Percentiles rank a stretch among this genome's conserved stretches.
Evolutionary conservation across 2,888 invertebrate genomes (phyloP).

Genomic region (Molanna angustata): DNA sequence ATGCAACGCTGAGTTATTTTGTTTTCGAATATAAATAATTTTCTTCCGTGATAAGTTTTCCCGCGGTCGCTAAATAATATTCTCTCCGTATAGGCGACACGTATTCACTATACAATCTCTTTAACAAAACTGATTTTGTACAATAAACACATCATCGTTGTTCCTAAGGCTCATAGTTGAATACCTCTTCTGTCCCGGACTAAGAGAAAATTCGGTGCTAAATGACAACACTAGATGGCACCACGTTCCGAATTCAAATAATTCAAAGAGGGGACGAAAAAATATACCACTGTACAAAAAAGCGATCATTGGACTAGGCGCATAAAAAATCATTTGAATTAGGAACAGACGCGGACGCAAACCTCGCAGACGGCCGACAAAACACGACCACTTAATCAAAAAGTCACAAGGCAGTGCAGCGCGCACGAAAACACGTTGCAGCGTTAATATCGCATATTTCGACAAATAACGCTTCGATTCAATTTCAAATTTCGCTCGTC

Average conservation of each 20-base stretch:
- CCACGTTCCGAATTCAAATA: slow-evolving; percentile 16
- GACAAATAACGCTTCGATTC: too few relatives aligned
- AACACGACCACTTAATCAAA: too few relatives aligned
- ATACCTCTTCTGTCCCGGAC: too few relatives aligned
- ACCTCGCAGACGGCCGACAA: too few relatives aligned
- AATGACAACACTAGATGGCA: slow-evolving; percentile 19
- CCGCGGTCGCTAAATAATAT: slow-evolving; percentile 7
- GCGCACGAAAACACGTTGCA: too few relatives aligned
- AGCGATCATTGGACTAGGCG: background rate
- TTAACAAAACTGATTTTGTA: slow-evolving; percentile 53
- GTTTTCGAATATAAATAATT: too few relatives aligned
- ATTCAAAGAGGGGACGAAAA: background rate
- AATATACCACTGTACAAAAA: background rate
- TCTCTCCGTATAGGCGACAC: slow-evolving; percentile 38
- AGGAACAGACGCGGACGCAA: too few relatives aligned
- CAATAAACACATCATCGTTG: slow-evolving; percentile 38
- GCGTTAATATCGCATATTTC: too few relatives aligned
- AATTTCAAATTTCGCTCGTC: too few relatives aligned
- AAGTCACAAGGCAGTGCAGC: too few relatives aligned
- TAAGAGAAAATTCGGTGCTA: slow-evolving; percentile 8
- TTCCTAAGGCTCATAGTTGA: slow-evolving; percentile 23
- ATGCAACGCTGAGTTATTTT: too few relatives aligned
- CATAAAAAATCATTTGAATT: background rate
- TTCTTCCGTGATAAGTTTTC: background rate
- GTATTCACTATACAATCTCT: slow-evolving; percentile 57